These are phyloP conservation scores for Herminia tarsipennalis DNA, from an alignment of 2,888 invertebrate genomes.

Conservation along the genomic window DNA sequence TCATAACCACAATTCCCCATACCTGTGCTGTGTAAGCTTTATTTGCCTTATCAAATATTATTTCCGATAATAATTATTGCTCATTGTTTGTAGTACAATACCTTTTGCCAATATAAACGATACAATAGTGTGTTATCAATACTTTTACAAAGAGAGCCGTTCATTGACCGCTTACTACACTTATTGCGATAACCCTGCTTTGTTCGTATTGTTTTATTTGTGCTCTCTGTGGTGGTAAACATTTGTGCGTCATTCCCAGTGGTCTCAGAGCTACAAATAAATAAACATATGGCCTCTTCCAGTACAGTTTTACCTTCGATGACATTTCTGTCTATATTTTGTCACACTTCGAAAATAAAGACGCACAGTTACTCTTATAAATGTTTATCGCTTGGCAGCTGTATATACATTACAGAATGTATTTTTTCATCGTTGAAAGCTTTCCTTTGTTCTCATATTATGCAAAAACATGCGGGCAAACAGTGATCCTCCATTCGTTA, in stretches of 20 bases:
- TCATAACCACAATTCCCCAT: conserved; percentile 11
- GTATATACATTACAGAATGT: conserved; percentile 4
- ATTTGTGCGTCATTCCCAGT: conserved; percentile 77
- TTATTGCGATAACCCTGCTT: conserved; percentile 70
- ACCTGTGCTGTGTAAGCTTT: conserved; percentile 16
- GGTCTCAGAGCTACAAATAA: conserved; percentile 76
- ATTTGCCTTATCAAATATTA: conserved; percentile 41
- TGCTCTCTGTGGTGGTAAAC: conserved; percentile 79
- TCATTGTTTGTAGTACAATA: conserved; percentile 45
- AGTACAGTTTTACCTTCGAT: conserved; percentile 42
- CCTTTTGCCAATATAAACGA: conserved; percentile 45
- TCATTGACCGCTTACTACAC: conserved; percentile 71
- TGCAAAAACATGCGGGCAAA: conserved; percentile 25
- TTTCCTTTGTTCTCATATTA: conserved; percentile 27
- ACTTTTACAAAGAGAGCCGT: conserved; percentile 59
- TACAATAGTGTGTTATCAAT: conserved; percentile 64
- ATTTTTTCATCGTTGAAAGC: conserved; percentile 20
- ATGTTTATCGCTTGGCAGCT: neutral
- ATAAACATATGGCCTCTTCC: conserved; percentile 62
- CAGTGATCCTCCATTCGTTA: conserved; percentile 31
- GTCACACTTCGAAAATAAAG: no score
- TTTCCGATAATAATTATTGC: conserved; percentile 40
- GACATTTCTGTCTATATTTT: conserved; percentile 34
- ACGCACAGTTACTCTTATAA: no score
- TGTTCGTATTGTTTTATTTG: conserved; percentile 72